Base-by-base conservation (phyloP, 1,140 invertebrate species). In the Ganaspis sp. region DNA sequence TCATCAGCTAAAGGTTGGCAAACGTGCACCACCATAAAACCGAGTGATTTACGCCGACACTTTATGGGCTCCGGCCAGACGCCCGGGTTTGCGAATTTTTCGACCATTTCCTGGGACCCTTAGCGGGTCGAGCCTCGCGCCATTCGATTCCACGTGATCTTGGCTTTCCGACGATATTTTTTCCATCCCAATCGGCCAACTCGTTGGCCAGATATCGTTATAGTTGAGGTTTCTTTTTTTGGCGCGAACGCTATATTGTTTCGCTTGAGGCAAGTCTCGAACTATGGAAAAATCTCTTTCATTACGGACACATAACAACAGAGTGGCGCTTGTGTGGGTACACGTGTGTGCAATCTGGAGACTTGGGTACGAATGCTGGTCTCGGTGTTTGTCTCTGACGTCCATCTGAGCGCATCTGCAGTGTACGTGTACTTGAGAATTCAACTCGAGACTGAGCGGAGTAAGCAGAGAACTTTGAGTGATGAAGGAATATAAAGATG, bases 21-120 rank as follows among this genome's bases (percentile, higher is more conserved):
- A 90, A 89, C 89, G 88, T 84, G 88, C 86, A 87, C 86, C 88
- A 90, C 89, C 90, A 91, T 90, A 91, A 91, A 91, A 91, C 86
- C 87, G 40, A 88, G 83, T 91, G 90, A 91, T 91, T 91, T 91
- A 91, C 89, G 86, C 83, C 84, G 89, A 91, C 90, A 90, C 85
- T 91, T 91, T 91, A 91, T 91, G 89, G 87, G 85, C 85, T 87
- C 83, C 80, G 81, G 80, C 85, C 86, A 88, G 89, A 89, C 88
- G 86, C 83, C 81, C 81, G 84, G 84, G 83, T 90, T 90, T 86
- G 87, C 87, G 83, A 90, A 90, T 90, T 91, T 91, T 91, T 91
- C 89, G 86, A 88, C 83, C 87, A 90, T 90, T 91, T 86, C 85
- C 84, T 75, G 77, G 73, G 83, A 80, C 79, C 79, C 78, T 79